Base-by-base conservation (phyloP, 2,113 vertebrate species). In the Petrocephalus zakoni region DNA sequence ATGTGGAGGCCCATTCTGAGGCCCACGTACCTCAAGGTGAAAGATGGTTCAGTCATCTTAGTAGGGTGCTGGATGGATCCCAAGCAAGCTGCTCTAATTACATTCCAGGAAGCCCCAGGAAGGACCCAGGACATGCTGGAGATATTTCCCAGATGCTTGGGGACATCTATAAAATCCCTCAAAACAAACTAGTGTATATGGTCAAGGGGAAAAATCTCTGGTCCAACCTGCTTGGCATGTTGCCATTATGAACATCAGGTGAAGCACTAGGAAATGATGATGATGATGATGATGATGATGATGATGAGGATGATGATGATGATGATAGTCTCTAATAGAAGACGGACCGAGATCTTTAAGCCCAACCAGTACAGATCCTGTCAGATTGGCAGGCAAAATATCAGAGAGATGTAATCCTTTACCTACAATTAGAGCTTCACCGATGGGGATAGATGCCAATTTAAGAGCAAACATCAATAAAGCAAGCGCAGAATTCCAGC, bases 21-120 rank as follows among this genome's bases (percentile, higher is more conserved):
- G 9, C 56, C n/a, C 56, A 61, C 22, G 8, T n/a, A 64, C n/a
- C 61, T 64, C 9, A 53, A 88, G 29, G 52, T 9, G 52, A 88
- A 51, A 88, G 51, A 88, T 88, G 87, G 87, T 81, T 88, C 52
- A 68, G 10, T 13, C 25, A 68, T 68, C n/a, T 68, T 68, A 68
- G 13, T 13, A 68, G n/a, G 10, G 61, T 68, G 11, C 61, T 64
- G 22, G 61, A 64, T 64, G 61, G n/a, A 64, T 64, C 61, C 61
- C 61, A 64, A 64, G n/a, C 25, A 68, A 29, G n/a, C n/a, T 29
- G 6, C 61, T 68, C 61, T n/a, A 68, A n/a, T 68, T 68, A 68
- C 61, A 68, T 68, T 68, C 61, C 61, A 68, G 61, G 61, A 68
- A n/a, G 61, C 61, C 61, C 25, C 61, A 68, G 61, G 61, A 68